Conservation (phyloP, 2,113 vertebrate genomes). For the Solea senegalensis region DNA sequence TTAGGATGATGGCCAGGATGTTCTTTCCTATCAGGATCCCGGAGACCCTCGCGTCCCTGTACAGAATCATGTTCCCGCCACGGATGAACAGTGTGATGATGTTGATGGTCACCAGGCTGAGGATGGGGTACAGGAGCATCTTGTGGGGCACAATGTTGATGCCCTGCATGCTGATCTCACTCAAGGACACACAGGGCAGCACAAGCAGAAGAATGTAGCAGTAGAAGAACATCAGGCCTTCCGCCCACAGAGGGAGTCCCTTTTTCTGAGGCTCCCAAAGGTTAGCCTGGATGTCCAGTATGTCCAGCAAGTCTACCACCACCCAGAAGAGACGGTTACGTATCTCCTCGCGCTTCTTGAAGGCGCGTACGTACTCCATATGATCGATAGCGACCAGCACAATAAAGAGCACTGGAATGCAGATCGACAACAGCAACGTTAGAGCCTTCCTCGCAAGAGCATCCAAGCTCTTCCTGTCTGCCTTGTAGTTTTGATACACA, state of each 20-base stretch:
- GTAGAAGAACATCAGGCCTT: slow-evolving; percentile 86
- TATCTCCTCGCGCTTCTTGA: slow-evolving; percentile 84
- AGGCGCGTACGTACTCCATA: slow-evolving; percentile 84
- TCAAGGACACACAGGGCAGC: slow-evolving; percentile 83
- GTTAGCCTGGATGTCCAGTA: slow-evolving; percentile 85
- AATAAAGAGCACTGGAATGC: slow-evolving; percentile 79
- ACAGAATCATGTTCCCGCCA: slow-evolving; percentile 82
- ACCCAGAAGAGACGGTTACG: slow-evolving; percentile 85
- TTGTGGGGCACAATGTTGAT: slow-evolving; percentile 85
- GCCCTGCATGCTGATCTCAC: slow-evolving; percentile 87
- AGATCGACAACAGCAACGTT: slow-evolving; percentile 81
- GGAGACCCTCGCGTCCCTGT: slow-evolving; percentile 79
- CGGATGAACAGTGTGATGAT: slow-evolving; percentile 83
- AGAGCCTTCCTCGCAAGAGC: slow-evolving; percentile 81
- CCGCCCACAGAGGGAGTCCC: slow-evolving; percentile 82
- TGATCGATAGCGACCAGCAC: slow-evolving; percentile 83
- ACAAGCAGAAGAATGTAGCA: slow-evolving; percentile 85
- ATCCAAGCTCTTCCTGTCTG: slow-evolving; percentile 82
- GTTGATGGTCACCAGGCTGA: slow-evolving; percentile 84
- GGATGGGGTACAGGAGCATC: slow-evolving; percentile 86
- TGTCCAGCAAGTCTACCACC: slow-evolving; percentile 83
- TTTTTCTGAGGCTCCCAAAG: slow-evolving; percentile 86
- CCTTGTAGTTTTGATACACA: slow-evolving; percentile 86
- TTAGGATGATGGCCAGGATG: slow-evolving; percentile 81
- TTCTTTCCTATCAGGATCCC: slow-evolving; percentile 85